Conservation (phyloP, 1,140 invertebrate genomes). For the Frieseomelitta varia region DNA sequence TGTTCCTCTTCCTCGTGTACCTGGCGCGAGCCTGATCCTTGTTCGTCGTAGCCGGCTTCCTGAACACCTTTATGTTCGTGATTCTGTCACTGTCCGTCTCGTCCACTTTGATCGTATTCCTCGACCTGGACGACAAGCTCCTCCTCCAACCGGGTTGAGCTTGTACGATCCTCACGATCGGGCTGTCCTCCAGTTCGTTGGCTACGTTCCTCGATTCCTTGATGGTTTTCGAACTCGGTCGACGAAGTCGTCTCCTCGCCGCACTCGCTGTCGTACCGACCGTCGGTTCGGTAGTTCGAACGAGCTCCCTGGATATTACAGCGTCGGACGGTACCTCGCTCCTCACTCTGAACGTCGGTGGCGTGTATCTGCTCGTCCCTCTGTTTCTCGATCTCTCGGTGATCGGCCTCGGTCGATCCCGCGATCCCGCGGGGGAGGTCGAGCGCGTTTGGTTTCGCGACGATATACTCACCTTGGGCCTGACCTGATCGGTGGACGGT, state of each 20-base stretch:
- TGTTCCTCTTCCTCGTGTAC: slow-evolving; percentile 52
- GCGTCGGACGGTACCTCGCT: slow-evolving; percentile 30
- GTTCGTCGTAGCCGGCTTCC: slow-evolving; percentile 29
- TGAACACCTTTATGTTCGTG: slow-evolving; percentile 67
- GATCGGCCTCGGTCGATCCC: slow-evolving; percentile 67
- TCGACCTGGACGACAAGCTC: slow-evolving; percentile 43
- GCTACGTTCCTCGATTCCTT: slow-evolving; percentile 37
- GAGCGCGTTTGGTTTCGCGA: slow-evolving; percentile 79
- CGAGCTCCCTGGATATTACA: slow-evolving; percentile 31
- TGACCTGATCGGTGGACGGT: slow-evolving; percentile 66
- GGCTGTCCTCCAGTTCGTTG: slow-evolving; percentile 63
- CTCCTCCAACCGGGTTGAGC: slow-evolving; percentile 26
- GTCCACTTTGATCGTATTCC: slow-evolving; percentile 14
- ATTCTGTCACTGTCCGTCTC: slow-evolving; percentile 57
- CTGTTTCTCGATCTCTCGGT: slow-evolving; percentile 62
- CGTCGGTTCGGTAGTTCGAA: slow-evolving; percentile 18
- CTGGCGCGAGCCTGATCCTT: slow-evolving; percentile 39
- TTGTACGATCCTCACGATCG: slow-evolving; percentile 62
- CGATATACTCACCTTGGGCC: slow-evolving; percentile 80
- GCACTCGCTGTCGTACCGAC: slow-evolving; percentile 4
- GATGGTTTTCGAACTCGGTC: slow-evolving; percentile 56
- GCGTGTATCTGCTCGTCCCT: slow-evolving; percentile 73
- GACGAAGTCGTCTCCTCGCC: slow-evolving; percentile 54
- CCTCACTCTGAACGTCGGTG: slow-evolving; percentile 39
- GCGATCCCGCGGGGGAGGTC: slow-evolving; percentile 55